Evolutionary conservation across 2,888 invertebrate genomes (phyloP).

Genomic region (Gryllus longicercus): DNA sequence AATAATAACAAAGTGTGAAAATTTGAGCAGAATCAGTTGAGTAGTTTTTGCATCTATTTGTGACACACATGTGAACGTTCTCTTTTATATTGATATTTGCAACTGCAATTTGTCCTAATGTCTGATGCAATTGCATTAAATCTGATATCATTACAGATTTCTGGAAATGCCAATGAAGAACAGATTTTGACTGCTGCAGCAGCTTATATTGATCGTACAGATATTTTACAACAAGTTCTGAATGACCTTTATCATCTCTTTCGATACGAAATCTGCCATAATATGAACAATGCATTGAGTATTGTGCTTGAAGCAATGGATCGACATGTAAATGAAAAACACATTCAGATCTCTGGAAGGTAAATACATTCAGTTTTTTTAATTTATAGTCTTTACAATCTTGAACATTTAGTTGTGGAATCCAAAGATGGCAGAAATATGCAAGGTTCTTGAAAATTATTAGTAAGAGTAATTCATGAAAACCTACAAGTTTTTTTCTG

Average conservation of each 20-base stretch:
- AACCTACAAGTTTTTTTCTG: too few species aligned
- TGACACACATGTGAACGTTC: too few species aligned
- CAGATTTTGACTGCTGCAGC: slow-evolving; percentile 83
- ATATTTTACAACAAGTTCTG: slow-evolving; percentile 76
- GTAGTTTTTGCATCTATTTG: too few species aligned
- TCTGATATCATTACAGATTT: slow-evolving; percentile 58
- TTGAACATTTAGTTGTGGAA: too few species aligned
- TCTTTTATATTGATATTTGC: too few species aligned
- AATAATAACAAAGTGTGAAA: too few species aligned
- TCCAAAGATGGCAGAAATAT: too few species aligned
- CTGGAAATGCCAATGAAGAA: slow-evolving; percentile 86
- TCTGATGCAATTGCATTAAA: slow-evolving; percentile 31
- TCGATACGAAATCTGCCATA: slow-evolving; percentile 74
- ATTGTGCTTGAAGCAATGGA: slow-evolving; percentile 89
- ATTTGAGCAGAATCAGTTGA: too few species aligned
- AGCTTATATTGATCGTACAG: slow-evolving; percentile 80
- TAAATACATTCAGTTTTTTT: slow-evolving; percentile 43
- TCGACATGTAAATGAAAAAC: slow-evolving; percentile 77
- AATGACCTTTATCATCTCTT: slow-evolving; percentile 88
- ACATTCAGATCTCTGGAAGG: slow-evolving; percentile 91
- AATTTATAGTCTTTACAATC: too few species aligned
- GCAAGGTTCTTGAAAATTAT: too few species aligned
- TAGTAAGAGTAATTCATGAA: too few species aligned
- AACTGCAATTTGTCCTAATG: neutral
- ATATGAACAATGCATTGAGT: slow-evolving; percentile 69